A percentile compares a stretch with the other conserved stretches of the same genome.
Evolutionary conservation across 2,113 vertebrate genomes (phyloP).

Genomic region (Coptodon rendalli): DNA sequence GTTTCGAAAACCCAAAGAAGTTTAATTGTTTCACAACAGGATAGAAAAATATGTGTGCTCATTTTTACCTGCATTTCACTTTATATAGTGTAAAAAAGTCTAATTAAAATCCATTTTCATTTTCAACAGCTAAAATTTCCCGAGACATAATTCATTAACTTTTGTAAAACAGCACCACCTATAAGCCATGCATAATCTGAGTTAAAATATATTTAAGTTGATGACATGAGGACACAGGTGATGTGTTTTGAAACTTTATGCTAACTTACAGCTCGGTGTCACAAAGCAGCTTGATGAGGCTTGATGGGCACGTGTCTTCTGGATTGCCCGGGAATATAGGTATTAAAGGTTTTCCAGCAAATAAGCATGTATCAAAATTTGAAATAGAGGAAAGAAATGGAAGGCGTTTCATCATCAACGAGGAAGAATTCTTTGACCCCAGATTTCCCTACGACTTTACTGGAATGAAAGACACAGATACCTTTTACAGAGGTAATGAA

Average conservation of each 20-base stretch:
- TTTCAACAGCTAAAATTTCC: not conserved
- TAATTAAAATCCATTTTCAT: not conserved
- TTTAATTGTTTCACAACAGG: not conserved
- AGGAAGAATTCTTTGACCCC: not conserved
- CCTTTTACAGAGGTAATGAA: not conserved
- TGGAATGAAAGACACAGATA: not conserved
- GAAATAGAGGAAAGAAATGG: not conserved
- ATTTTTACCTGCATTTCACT: not conserved
- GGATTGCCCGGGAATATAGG: not conserved
- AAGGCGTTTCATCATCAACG: not conserved
- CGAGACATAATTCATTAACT: not conserved
- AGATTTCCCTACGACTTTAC: not conserved
- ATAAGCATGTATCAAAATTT: not conserved
- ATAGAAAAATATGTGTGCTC: not conserved
- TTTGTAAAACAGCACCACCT: not conserved
- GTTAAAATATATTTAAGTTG: not conserved
- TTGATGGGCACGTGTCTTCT: not conserved
- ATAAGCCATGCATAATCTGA: not conserved
- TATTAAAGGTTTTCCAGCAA: too few species aligned
- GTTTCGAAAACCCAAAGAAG: not conserved
- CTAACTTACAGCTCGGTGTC: not conserved
- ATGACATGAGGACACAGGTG: not conserved
- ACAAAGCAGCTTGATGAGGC: not conserved
- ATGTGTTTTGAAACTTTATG: not conserved
- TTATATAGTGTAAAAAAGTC: not conserved